Evolutionary conservation across 2,797 vertebrate species (phyloP), one percentile per base, ranked within the genome.

Genomic region (Myotis vivesi): DNA sequence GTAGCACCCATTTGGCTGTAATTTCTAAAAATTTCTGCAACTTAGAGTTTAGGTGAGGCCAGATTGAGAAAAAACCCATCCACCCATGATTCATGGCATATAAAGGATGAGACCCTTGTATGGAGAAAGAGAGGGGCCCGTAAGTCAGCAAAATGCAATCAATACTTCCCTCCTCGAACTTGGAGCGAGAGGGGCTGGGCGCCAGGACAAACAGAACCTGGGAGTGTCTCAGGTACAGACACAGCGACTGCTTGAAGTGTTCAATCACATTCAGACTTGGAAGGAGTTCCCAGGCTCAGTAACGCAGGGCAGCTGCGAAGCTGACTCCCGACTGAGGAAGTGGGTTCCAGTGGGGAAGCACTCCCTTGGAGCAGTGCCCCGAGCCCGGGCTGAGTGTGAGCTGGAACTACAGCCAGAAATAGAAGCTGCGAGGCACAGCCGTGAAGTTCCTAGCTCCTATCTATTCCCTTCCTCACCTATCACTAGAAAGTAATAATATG

Each of bases 1-100:
- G 8, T 49, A 53, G 15, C 64, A 25, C 55, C 19, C 55, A 33
- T 49, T 87, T 92, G 94, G 53, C 36, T 89, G 15, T n/a, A 44
- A 79, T 89, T 88, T 79, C 72, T 90, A 86, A 86, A 55, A 72
- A 92, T n/a, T 81, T 90, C 51, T 95, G 38, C n/a, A 91, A 89
- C 80, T 66, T 86, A 36, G 13, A 49, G 13, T 38, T 30, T 71
- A 75, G 66, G 13, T 76, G 36, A 87, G 22, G 51, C 30, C 36
- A 73, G 62, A 68, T 30, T 51, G 41, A 92, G 55, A 68, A 75
- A 92, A 23, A 9, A 17, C 2, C 46, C 8, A 71, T 92, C 33
- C 12, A 12, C 51, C 55, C 44, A 1, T 83, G 22, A 85, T 68
- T 86, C 17, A 15, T 33, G 66, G 66, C 49, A 75, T 33, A 8